phyloP scores from a whole-genome alignment of 2,113 vertebrate species.

The Aythya baeri region DNA sequence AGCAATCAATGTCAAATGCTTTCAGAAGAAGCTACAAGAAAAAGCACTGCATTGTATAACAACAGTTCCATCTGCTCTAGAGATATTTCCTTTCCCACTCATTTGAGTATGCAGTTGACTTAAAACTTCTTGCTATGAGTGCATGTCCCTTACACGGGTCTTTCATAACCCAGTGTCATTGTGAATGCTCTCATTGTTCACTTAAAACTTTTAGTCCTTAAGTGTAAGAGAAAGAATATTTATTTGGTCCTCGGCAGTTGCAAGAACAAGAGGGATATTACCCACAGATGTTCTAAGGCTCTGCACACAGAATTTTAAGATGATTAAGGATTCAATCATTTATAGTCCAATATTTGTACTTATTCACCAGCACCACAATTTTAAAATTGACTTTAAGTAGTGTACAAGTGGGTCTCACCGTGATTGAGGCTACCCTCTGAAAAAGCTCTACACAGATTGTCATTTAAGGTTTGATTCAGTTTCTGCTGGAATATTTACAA shows the following conservation, averaged over 20 bases:
- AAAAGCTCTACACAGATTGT: neutral
- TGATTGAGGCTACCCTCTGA: neutral
- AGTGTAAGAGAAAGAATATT: neutral
- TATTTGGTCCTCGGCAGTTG: neutral
- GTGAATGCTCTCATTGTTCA: neutral
- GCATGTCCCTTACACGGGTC: neutral
- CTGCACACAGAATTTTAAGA: neutral
- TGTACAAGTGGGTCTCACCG: neutral
- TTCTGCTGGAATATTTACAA: neutral
- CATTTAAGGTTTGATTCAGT: neutral
- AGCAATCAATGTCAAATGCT: neutral
- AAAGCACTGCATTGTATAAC: neutral
- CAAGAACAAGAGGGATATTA: neutral
- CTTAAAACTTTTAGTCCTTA: neutral
- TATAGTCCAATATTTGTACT: neutral
- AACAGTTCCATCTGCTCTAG: neutral
- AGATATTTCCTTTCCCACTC: neutral
- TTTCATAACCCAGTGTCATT: neutral
- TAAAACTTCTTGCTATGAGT: neutral
- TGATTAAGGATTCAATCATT: neutral
- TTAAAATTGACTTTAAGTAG: neutral
- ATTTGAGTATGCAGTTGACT: neutral
- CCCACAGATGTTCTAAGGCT: neutral
- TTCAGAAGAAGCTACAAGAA: conserved; percentile 10
- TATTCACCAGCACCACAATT: neutral